Evolutionary conservation across 2,888 invertebrate genomes (phyloP).

Genomic region (Rutpela maculata): DNA sequence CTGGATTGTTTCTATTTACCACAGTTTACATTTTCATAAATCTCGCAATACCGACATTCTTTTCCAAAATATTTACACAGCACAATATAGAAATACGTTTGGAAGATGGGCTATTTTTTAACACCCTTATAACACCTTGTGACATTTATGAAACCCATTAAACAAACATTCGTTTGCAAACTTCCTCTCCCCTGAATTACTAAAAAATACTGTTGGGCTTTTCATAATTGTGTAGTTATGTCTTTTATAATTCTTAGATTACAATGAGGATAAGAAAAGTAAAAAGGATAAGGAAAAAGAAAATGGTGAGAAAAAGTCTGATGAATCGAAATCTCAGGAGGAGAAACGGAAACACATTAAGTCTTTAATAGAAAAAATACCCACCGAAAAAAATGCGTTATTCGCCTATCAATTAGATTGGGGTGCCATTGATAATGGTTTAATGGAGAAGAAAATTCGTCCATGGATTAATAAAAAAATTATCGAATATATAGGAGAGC

Average conservation of each 20-base stretch:
- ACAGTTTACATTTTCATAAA: no score
- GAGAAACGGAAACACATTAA: conserved; percentile 98
- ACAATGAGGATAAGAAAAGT: conserved; percentile 76
- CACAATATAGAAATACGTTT: no score
- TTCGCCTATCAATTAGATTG: conserved; percentile 97
- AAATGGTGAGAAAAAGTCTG: conserved; percentile 73
- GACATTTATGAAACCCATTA: no score
- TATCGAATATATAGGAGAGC: conserved; percentile 99
- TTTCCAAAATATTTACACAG: no score
- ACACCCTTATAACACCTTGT: no score
- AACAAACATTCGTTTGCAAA: no score
- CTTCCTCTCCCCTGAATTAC: no score
- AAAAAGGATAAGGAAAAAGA: conserved; percentile 71
- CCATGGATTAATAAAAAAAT: conserved; percentile 99
- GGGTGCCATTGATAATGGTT: conserved; percentile 82
- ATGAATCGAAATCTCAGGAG: conserved; percentile 86
- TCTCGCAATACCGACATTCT: no score
- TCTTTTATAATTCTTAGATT: conserved; percentile 73
- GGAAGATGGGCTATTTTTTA: no score
- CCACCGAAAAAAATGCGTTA: conserved; percentile 96
- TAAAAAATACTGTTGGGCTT: no score
- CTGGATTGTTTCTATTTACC: no score
- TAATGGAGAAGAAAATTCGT: conserved; percentile 97
- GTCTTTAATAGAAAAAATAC: conserved; percentile 98
- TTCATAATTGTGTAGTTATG: no score